A percentile compares a stretch with the other conserved stretches of the same genome.
These are phyloP conservation scores for Catocala fraxini DNA, from an alignment of 2,888 invertebrate species.

Conservation along the genomic window DNA sequence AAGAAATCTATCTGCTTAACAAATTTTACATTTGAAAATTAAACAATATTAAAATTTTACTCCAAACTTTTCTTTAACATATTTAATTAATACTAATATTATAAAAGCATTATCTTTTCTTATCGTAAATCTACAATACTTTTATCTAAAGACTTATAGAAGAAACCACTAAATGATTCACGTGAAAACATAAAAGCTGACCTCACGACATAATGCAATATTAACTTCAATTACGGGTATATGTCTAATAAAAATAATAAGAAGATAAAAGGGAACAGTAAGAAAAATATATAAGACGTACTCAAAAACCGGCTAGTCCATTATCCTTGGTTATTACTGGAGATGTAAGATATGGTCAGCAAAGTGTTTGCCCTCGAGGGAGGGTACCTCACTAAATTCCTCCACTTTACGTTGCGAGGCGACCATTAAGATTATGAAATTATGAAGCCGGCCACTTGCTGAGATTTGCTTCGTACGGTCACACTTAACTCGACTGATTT, in stretches of 20 bases:
- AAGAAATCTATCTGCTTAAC: too few species aligned
- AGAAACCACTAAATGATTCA: slow-evolving; percentile 16
- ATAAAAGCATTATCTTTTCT: slow-evolving; percentile 11
- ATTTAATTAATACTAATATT: too few species aligned
- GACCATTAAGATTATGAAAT: slow-evolving; percentile 84
- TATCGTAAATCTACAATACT: slow-evolving; percentile 17
- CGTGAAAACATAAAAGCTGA: slow-evolving; percentile 16
- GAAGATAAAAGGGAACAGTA: slow-evolving; percentile 29
- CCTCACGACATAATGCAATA: slow-evolving; percentile 16
- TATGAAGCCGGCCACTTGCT: slow-evolving; percentile 76
- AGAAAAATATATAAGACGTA: slow-evolving; percentile 55
- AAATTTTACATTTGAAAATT: too few species aligned
- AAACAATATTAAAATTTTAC: too few species aligned
- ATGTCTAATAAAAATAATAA: slow-evolving; percentile 41
- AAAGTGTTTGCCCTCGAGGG: slow-evolving; percentile 71
- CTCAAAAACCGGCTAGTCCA: slow-evolving; percentile 62
- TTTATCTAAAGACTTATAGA: slow-evolving; percentile 12
- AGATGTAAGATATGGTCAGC: slow-evolving; percentile 78
- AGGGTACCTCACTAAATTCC: slow-evolving; percentile 75
- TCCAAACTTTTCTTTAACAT: too few species aligned
- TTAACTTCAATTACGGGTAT: slow-evolving; percentile 29
- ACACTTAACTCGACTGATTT: slow-evolving; percentile 65
- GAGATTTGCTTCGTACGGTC: slow-evolving; percentile 73
- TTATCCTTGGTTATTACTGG: slow-evolving; percentile 67
- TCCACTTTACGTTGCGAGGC: slow-evolving; percentile 76